Evolutionary conservation across 2,797 vertebrate species (phyloP).

Genomic region (Neosalanx taihuensis): DNA sequence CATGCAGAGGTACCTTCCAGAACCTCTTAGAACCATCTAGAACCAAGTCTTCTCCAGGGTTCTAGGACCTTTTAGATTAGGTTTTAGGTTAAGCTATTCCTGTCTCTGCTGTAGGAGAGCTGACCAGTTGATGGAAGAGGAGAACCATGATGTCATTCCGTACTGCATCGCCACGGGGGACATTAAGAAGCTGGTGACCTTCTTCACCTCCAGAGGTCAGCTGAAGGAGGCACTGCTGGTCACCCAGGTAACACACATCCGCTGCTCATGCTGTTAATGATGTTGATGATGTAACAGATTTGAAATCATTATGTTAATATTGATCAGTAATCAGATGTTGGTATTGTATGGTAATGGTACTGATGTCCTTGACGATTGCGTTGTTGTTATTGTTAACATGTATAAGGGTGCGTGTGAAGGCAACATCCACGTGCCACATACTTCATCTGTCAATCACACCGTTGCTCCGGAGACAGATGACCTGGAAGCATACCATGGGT

Average conservation of each 20-base stretch:
- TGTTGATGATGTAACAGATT: not conserved
- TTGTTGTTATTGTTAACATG: slow-evolving; percentile 12
- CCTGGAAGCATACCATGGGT: slow-evolving; percentile 84
- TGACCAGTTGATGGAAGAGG: slow-evolving; percentile 91
- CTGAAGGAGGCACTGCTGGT: slow-evolving; percentile 89
- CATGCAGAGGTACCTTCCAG: slow-evolving; percentile 86
- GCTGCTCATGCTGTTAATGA: not conserved
- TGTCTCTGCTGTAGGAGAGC: slow-evolving; percentile 76
- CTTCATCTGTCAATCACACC: slow-evolving; percentile 62
- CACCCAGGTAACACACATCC: slow-evolving; percentile 79
- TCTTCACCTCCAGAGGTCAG: slow-evolving; percentile 91
- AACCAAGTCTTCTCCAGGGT: not conserved
- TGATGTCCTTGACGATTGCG: not conserved
- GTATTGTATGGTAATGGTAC: not conserved
- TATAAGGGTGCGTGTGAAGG: slow-evolving; percentile 91
- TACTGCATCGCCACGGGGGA: slow-evolving; percentile 91
- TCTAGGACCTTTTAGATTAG: not conserved
- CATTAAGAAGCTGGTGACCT: slow-evolving; percentile 84
- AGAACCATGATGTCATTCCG: slow-evolving; percentile 89
- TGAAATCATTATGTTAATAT: not conserved
- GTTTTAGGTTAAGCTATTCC: too few species aligned
- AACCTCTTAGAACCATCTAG: not conserved
- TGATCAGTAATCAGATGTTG: not conserved
- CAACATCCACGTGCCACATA: slow-evolving; percentile 79
- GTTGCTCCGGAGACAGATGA: slow-evolving; percentile 67